Evolutionary conservation across 2,113 vertebrate genomes (phyloP).

Genomic region (Phaethon lepturus): DNA sequence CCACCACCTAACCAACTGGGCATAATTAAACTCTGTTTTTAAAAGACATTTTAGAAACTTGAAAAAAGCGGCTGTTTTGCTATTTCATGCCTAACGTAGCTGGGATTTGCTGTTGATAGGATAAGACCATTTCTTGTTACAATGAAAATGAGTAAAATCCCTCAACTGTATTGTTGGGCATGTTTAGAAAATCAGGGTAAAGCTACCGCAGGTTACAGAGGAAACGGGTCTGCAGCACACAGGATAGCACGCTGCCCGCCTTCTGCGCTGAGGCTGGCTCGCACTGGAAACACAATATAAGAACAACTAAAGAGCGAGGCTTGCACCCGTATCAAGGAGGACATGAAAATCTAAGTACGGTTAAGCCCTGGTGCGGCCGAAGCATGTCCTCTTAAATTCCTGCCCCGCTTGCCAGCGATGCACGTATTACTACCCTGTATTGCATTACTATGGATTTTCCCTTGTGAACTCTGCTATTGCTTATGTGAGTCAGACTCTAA

Average conservation of each 20-base stretch:
- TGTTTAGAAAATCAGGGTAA: not conserved
- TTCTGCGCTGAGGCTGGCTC: not conserved
- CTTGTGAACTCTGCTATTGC: not conserved
- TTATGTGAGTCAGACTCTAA: not conserved
- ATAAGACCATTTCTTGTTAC: not conserved
- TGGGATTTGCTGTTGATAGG: not conserved
- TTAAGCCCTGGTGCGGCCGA: not conserved
- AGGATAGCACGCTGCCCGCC: rapidly evolving
- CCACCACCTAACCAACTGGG: not conserved
- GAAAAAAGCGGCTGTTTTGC: not conserved
- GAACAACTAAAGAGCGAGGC: not conserved
- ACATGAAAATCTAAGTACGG: rapidly evolving
- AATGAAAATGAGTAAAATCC: not conserved
- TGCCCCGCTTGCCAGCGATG: not conserved
- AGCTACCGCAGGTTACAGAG: not conserved
- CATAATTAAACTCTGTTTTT: not conserved
- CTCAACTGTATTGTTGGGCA: not conserved
- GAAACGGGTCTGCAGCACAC: rapidly evolving
- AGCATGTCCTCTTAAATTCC: not conserved
- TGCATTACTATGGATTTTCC: not conserved
- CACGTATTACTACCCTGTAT: too few species aligned
- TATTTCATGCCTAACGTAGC: not conserved
- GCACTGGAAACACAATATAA: too few species aligned
- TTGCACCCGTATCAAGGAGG: rapidly evolving
- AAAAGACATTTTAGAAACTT: not conserved